These are phyloP conservation scores for Urocyon cinereoargenteus DNA, from an alignment of 2,797 vertebrate genomes.

Conservation along the genomic window DNA sequence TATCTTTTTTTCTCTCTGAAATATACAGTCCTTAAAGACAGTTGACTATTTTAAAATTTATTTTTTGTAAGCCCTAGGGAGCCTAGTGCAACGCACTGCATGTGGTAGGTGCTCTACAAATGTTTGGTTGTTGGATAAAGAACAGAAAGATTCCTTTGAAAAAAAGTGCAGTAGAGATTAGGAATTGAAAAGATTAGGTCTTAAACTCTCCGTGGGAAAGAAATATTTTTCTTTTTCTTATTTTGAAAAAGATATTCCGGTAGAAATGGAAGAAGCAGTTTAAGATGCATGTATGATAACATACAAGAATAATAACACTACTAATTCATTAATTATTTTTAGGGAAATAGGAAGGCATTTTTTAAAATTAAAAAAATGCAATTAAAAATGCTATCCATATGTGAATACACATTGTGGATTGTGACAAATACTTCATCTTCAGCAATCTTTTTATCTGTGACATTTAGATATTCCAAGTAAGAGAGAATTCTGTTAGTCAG, in stretches of 20 bases:
- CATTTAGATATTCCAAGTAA: not conserved
- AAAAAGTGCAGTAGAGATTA: constrained; percentile 1
- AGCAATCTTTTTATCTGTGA: not conserved
- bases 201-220: not conserved
- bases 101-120: not conserved
- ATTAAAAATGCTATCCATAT: not conserved
- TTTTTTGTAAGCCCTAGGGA: not conserved
- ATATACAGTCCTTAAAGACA: not conserved
- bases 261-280: not conserved
- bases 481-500: not conserved
- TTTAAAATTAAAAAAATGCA: not conserved
- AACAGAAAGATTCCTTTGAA: constrained; percentile 23
- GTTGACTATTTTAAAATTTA: constrained; percentile 1
- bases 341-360: not conserved
- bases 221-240: not conserved
- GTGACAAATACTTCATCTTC: constrained; percentile 5
- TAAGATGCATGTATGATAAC: not conserved
- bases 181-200: not conserved
- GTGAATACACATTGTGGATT: not conserved
- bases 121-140: not conserved
- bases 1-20: not conserved
- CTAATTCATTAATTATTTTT: not conserved
- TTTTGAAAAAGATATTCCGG: not conserved
- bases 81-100: not conserved
- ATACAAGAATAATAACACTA: not conserved